Evolutionary conservation across 2,888 invertebrate species (phyloP), one percentile per base, ranked within the genome.

Genomic region (Lepidonotus clava): DNA sequence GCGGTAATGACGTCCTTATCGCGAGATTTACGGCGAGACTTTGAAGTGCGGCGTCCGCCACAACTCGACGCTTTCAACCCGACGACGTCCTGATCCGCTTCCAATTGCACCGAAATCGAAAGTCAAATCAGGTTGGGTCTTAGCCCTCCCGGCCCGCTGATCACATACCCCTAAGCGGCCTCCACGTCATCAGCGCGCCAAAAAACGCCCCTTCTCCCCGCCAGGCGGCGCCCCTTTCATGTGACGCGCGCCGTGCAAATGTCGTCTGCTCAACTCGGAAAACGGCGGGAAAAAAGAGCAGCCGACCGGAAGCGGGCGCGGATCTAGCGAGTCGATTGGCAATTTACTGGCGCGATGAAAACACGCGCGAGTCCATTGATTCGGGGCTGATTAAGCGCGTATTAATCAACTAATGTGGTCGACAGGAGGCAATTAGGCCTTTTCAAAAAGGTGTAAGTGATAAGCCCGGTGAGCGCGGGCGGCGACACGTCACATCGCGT

Each of bases 321-420:
- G 80, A 80, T 80, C 80, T 80, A 41, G 46, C 51, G 46, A 18
- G 80, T 80, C 80, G 80, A 80, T 80, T 80, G 80, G 46, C 80
- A 80, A 80, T 80, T 80, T 80, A 46, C 32, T 46, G 80, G 51
- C 41, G 80, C 80, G 46, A 18, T 80, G 51, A 80, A 80, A 80
- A 80, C 80, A 46, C 24, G 46, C 40, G 41, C 24, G 46, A 34
- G 21, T 18, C 46, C 28, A 80, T 80, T 80, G 80, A 80, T 80
- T 80, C 46, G 28, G 24, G 80, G n/a, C 80, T 80, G 80, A 80
- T 80, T 80, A 80, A 41, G 46, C 80, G 80, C 80, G 80, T 80
- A 80, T 80, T 80, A 80, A 80, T 80, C 80, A 80, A 80, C 80
- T 80, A 80, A 80, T 80, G 80, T 80, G 80, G 80, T 80, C 80